phyloP scores from a whole-genome alignment of 1,140 invertebrate genomes.

The fruit fly (Drosophila melanogaster) region Release_6_plus_ISO1_MT NT_037436.4:5051501-5052000 shows the following conservation, averaged over 20 bases:
- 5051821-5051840: conserved; percentile 72
- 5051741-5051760: background rate
- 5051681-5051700: conserved; percentile 56
- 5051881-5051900: conserved; percentile 57
- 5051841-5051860: conserved; percentile 50
- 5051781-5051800: conserved; percentile 68
- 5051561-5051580: too few species aligned
- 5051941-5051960: conserved; percentile 83
- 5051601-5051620: too few species aligned
- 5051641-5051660: conserved; percentile 38
- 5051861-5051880: conserved; percentile 75
- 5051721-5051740: conserved; percentile 24
- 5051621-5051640: background rate
- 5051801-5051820: conserved; percentile 80
- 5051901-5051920: conserved; percentile 34
- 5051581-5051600: too few species aligned
- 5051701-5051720: conserved; percentile 44
- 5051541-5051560: too few species aligned
- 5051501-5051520: too few species aligned
- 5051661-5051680: conserved; percentile 36
- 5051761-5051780: background rate
- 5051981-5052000: background rate
- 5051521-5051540: too few species aligned
- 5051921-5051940: conserved; percentile 80
- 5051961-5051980: conserved; percentile 63